A percentile compares a stretch with the other conserved stretches of the same genome.
These are phyloP conservation scores for Hirtodrosophila alboralis DNA, from an alignment of 2,888 invertebrate species.

Conservation along the genomic window DNA sequence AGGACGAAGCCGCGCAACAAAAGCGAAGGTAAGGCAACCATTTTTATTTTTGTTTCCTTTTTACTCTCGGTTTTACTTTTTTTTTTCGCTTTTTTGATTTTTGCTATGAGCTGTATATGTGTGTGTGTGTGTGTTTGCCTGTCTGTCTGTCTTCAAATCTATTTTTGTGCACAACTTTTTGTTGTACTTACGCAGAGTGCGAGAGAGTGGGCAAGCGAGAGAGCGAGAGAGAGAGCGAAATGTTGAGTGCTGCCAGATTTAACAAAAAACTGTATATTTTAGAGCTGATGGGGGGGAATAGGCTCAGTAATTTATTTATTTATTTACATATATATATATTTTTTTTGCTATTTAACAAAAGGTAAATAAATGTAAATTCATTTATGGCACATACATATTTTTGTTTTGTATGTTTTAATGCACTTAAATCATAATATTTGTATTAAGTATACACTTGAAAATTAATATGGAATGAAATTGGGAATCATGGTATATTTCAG, in stretches of 20 bases:
- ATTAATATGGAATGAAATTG: too few relatives aligned
- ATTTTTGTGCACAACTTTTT: constrained; percentile 49
- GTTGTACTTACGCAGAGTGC: constrained; percentile 12
- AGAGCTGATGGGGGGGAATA: too few relatives aligned
- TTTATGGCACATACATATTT: background rate
- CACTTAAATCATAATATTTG: too few relatives aligned
- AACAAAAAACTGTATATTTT: background rate
- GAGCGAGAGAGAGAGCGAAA: background rate
- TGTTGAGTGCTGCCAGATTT: constrained; percentile 8
- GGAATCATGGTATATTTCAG: too few relatives aligned
- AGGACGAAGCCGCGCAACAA: constrained; percentile 69
- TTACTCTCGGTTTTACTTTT: too few relatives aligned
- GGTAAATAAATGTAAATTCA: background rate
- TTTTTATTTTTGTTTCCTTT: constrained; percentile 25
- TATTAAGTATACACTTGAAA: too few relatives aligned
- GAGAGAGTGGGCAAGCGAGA: background rate
- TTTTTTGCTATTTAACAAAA: background rate
- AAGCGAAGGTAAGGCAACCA: constrained; percentile 71
- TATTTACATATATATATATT: too few relatives aligned
- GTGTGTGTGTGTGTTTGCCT: constrained; percentile 4
- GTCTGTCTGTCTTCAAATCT: constrained; percentile 36
- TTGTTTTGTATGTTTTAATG: background rate
- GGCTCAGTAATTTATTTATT: too few relatives aligned
- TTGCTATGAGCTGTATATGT: too few relatives aligned
- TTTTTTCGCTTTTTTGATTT: constrained; percentile 11